Evolutionary conservation across 2,113 vertebrate species (phyloP).

Genomic region (Sclerurus mexicanus): DNA sequence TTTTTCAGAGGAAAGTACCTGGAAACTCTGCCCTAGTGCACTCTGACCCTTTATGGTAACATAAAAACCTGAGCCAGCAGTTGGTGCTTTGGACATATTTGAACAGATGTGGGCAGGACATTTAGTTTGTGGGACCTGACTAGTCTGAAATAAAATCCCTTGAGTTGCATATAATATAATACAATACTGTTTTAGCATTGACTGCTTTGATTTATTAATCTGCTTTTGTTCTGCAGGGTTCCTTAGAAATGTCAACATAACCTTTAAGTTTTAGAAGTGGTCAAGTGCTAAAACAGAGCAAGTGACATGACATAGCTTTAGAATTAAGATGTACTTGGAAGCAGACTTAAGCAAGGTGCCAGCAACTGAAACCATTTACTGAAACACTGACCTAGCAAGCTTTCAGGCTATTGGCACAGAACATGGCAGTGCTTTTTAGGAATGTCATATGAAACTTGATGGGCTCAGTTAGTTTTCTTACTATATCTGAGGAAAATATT

Average conservation of each 20-base stretch:
- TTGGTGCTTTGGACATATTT: not conserved
- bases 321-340: not conserved
- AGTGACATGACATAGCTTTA: not conserved
- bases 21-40: not conserved
- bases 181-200: not conserved
- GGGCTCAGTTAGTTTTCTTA: not conserved
- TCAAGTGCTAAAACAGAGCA: not conserved
- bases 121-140: not conserved
- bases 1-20: not conserved
- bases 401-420: not conserved
- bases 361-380: not conserved
- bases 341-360: not conserved
- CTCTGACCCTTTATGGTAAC: not conserved
- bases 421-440: not conserved
- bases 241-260: not conserved
- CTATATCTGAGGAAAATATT: not conserved
- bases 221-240: not conserved
- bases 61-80: not conserved
- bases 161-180: not conserved
- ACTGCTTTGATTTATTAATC: not conserved
- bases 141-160: not conserved
- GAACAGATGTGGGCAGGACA: not conserved
- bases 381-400: not conserved
- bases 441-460: not conserved
- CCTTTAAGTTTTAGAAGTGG: not conserved